Evolutionary conservation across 2,888 invertebrate genomes (phyloP).

Genomic region (Abrostola triplasia): DNA sequence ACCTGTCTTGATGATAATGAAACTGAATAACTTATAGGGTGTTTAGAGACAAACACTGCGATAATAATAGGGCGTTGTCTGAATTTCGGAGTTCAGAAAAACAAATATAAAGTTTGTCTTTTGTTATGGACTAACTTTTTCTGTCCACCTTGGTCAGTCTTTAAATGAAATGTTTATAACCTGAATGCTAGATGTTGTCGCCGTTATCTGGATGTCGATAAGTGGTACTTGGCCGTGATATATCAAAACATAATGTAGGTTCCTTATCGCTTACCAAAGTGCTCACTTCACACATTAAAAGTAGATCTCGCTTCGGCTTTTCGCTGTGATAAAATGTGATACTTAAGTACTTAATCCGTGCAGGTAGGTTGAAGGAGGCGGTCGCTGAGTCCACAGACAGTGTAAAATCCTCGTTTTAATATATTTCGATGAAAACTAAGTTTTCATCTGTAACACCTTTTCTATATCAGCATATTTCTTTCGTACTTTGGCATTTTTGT

Average conservation of each 20-base stretch:
- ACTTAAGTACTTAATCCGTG: constrained; percentile 34
- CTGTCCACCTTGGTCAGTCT: not conserved
- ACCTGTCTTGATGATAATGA: not conserved
- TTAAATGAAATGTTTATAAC: not conserved
- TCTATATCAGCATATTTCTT: constrained; percentile 15
- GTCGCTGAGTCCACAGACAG: constrained; percentile 6
- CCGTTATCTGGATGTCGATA: constrained; percentile 4
- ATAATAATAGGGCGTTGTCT: too few relatives aligned
- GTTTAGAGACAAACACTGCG: too few relatives aligned
- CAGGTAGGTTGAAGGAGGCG: constrained; percentile 17
- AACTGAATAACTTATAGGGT: not conserved
- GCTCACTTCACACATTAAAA: constrained; percentile 26
- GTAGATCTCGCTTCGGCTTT: constrained; percentile 29
- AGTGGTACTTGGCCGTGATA: not conserved
- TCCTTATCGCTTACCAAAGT: constrained; percentile 20
- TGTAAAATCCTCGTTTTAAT: constrained; percentile 17
- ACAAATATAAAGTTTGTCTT: too few relatives aligned
- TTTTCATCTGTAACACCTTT: constrained; percentile 22
- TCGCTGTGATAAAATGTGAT: constrained; percentile 19
- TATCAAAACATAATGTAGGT: constrained; percentile 17
- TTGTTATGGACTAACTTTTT: not conserved
- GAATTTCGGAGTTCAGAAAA: too few relatives aligned
- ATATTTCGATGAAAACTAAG: constrained; percentile 31
- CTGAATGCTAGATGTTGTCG: not conserved
- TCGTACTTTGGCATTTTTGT: constrained; percentile 10